phyloP scores from a whole-genome alignment of 2,888 invertebrate species.

The Nesidiocoris tenuis region DNA sequence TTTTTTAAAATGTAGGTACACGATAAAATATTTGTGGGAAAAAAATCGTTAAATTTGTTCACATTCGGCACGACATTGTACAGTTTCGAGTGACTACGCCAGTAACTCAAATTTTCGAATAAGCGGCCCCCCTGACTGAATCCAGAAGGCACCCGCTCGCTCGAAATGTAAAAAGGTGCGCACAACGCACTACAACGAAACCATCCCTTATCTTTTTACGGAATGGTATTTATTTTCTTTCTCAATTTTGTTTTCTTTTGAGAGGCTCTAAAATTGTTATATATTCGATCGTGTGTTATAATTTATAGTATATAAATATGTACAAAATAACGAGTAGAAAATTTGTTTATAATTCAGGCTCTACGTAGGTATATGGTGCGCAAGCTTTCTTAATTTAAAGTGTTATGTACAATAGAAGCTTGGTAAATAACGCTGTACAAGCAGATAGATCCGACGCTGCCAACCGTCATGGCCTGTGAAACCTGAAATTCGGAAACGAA shows the following conservation, averaged over 20 bases:
- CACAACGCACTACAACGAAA: conserved; percentile 39
- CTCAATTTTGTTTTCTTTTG: no score
- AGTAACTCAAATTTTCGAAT: no score
- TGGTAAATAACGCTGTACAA: conserved; percentile 49
- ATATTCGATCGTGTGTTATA: conserved; percentile 8
- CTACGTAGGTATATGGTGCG: conserved; percentile 44
- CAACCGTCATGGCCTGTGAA: conserved; percentile 78
- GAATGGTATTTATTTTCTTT: conserved; percentile 24
- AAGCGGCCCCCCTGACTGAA: conserved; percentile 14
- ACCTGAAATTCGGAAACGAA: conserved; percentile 58
- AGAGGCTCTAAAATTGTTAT: not conserved
- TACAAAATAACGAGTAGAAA: conserved; percentile 48
- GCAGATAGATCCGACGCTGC: conserved; percentile 38
- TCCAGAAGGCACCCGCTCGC: conserved; percentile 17
- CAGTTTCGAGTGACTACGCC: not conserved
- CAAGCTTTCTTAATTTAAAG: conserved; percentile 44
- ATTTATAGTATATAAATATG: conserved; percentile 44
- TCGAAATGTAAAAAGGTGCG: conserved; percentile 29
- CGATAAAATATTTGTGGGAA: not conserved
- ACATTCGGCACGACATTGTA: not conserved
- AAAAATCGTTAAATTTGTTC: not conserved
- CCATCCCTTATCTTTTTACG: conserved; percentile 30
- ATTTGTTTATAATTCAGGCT: conserved; percentile 40
- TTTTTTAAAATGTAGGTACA: conserved; percentile 15
- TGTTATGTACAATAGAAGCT: conserved; percentile 46